Evolutionary conservation across 2,113 vertebrate species (phyloP), one percentile per base, ranked within the genome.

Genomic region (Nanorana parkeri): DNA sequence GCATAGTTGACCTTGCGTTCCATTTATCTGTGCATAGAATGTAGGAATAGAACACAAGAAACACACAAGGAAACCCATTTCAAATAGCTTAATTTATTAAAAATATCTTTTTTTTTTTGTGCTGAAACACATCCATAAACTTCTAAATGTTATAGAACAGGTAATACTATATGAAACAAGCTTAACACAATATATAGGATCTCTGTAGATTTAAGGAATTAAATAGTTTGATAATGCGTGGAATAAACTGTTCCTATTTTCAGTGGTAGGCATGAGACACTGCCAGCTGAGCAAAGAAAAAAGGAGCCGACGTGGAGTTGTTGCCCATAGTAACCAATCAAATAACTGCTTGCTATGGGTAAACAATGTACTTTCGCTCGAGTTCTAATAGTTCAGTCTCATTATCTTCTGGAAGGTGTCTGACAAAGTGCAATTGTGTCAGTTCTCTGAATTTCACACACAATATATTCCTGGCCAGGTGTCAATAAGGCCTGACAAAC

Each of bases 71-170:
- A 28, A 24, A 15, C 16, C 54, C n/a, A 21, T 63, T 51, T 32
- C 6, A 72, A 72, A 81, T 73, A 21, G 51, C 11, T 81, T 54
- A 51, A 65, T 81, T 81, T 81, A 73, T 81, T 73, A 81, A 81
- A 81, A 81, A 81, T 81, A 81, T 81, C 60, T 51, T 77, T 64
- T 71, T 54, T 28, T 28, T 71, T 54, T 28, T 28, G 60, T 73
- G 51, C 20, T 52, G 61, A 81, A 81, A 71, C 52, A 80, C 55
- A 80, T 72, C 56, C 68, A 64, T 41, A 69, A 51, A 51, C 60
- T 73, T 56, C 71, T 74, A 55, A 41, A 21, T 75, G 29, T 29
- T 60, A 75, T 21, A 75, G 72, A 75, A 75, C 55, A 60, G n/a
- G 72, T n/a, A 75, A 61, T 75, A 75, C 36, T 60, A 60, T 41